These are phyloP conservation scores for Drosophila prostipennis DNA, from an alignment of 2,888 invertebrate genomes.

Conservation along the genomic window DNA sequence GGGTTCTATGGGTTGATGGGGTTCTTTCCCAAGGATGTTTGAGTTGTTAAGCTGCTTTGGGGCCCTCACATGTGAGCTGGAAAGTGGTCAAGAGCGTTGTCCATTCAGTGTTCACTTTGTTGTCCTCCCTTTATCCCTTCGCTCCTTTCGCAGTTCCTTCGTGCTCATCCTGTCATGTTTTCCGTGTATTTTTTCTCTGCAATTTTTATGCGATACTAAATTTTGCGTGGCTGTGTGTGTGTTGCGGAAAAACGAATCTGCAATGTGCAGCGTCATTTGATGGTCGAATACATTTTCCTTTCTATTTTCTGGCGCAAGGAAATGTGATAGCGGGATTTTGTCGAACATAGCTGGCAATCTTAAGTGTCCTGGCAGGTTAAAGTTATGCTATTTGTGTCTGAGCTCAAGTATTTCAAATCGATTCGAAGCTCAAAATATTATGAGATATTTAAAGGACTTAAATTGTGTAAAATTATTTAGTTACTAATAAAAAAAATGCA, in stretches of 20 bases:
- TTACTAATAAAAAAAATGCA: no score
- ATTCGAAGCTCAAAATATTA: not conserved
- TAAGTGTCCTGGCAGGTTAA: constrained; percentile 10
- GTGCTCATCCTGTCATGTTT: constrained; percentile 30
- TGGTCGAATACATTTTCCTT: constrained; percentile 26
- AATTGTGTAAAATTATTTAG: no score
- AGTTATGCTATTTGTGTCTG: constrained; percentile 6
- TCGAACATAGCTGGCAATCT: constrained; percentile 25
- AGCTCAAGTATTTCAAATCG: constrained; percentile 5
- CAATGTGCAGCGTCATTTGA: constrained; percentile 41
- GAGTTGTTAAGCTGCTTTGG: constrained; percentile 71
- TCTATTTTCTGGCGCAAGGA: constrained; percentile 8
- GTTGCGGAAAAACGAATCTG: constrained; percentile 19
- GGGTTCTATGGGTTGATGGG: not conserved
- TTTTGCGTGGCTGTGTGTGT: constrained; percentile 33
- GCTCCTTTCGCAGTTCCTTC: constrained; percentile 19
- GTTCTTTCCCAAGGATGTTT: constrained; percentile 47
- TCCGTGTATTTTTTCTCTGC: constrained; percentile 39
- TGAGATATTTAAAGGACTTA: no score
- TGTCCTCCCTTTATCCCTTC: constrained; percentile 6
- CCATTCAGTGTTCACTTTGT: constrained; percentile 40
- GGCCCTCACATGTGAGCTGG: constrained; percentile 49
- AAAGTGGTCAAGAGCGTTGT: constrained; percentile 62
- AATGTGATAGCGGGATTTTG: constrained; percentile 28
- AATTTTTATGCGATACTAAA: constrained; percentile 66